These are phyloP conservation scores for Scolopax bukidnonensis DNA, from an alignment of 2,797 vertebrate genomes.

Conservation along the genomic window DNA sequence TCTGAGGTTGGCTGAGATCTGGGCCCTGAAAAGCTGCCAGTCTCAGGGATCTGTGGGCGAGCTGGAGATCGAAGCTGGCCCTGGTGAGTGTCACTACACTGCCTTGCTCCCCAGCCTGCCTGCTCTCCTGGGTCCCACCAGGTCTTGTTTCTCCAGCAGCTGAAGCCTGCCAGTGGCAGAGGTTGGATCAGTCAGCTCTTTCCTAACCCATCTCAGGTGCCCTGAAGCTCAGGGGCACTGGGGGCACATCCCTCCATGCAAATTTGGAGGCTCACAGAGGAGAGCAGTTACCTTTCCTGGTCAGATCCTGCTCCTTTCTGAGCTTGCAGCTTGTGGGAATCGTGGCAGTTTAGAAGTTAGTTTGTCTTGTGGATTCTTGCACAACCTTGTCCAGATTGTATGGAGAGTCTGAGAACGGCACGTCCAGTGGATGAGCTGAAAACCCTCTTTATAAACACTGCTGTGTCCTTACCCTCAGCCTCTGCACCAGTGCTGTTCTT, in stretches of 20 bases:
- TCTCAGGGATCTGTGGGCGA: background rate
- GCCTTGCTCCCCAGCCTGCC: background rate
- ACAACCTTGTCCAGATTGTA: background rate
- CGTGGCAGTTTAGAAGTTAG: background rate
- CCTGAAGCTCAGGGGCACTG: background rate
- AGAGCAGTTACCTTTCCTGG: background rate
- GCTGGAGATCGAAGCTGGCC: background rate
- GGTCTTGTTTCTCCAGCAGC: background rate
- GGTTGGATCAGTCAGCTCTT: background rate
- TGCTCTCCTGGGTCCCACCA: background rate
- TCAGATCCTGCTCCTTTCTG: background rate
- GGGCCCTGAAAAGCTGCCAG: background rate
- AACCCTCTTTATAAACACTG: rapidly evolving
- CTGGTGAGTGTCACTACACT: background rate
- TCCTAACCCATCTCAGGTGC: background rate
- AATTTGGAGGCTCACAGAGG: background rate
- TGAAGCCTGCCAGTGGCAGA: background rate
- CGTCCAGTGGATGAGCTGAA: background rate
- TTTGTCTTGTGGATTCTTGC: background rate
- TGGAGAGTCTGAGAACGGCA: background rate
- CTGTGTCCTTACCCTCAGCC: background rate
- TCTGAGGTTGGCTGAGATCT: background rate
- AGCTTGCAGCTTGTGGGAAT: background rate
- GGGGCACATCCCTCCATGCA: background rate
- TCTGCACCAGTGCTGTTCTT: background rate